Conservation (phyloP, 2,888 invertebrate species). For the Drosophila villosipedis region DNA sequence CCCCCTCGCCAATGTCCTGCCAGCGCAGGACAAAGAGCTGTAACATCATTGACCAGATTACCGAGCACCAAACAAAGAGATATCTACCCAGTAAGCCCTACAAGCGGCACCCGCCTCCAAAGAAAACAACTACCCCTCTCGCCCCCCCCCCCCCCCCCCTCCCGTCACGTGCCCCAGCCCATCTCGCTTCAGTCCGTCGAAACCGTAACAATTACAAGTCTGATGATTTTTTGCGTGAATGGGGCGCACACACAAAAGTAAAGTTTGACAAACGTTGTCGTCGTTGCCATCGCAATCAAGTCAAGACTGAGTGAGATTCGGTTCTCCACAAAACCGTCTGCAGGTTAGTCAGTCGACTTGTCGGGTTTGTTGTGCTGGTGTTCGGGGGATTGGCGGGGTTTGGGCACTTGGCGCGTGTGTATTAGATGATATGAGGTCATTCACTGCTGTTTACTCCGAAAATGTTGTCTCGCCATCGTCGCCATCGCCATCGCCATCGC, state of each 20-base stretch:
- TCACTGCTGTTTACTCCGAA: constrained; percentile 82
- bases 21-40: constrained; percentile 50
- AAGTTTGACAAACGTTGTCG: constrained; percentile 63
- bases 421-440: constrained; percentile 84
- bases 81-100: constrained; percentile 22
- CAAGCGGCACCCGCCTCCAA: constrained; percentile 11
- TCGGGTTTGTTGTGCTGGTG: neutral
- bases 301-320: constrained; percentile 24
- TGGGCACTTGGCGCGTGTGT: constrained; percentile 82
- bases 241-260: constrained; percentile 42
- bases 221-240: constrained; percentile 53
- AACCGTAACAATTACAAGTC: constrained; percentile 72
- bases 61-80: constrained; percentile 53
- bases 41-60: constrained; percentile 60
- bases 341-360: constrained; percentile 62
- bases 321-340: constrained; percentile 61
- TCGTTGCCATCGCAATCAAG: constrained; percentile 71
- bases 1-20: constrained; percentile 5
- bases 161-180: neutral
- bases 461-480: constrained; percentile 78
- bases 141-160: neutral
- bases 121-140: neutral
- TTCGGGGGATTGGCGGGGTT: constrained; percentile 38
- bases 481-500: constrained; percentile 28
- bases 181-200: constrained; percentile 26